Percentiles rank a stretch among this genome's conserved stretches.
Conservation (phyloP, 92 coral and sea anemone genomes). For the Zoanthus solanderi region DNA sequence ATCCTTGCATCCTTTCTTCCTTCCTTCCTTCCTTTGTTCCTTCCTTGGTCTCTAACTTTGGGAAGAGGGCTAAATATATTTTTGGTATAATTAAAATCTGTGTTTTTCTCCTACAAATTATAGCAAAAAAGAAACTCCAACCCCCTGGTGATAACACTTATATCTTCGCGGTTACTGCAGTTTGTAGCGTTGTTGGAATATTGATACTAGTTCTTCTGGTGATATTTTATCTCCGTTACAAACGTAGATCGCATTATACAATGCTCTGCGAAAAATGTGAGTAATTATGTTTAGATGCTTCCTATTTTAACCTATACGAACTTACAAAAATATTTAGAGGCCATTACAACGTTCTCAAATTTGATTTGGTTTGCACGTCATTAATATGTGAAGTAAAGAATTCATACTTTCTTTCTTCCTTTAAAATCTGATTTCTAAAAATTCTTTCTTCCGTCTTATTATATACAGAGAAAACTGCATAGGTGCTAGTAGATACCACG, state of each 20-base stretch:
- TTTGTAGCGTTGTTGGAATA: not conserved
- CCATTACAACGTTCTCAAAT: too few relatives aligned
- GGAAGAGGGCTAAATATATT: too few relatives aligned
- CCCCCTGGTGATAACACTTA: not conserved
- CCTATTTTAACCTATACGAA: not conserved
- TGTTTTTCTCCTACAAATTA: not conserved
- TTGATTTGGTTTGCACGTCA: too few relatives aligned
- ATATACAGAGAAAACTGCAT: not conserved
- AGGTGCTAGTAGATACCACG: not conserved
- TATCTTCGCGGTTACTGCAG: not conserved
- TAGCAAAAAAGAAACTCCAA: not conserved
- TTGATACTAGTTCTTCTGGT: constrained; percentile 1
- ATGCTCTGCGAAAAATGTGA: constrained; percentile 28
- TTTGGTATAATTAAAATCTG: not conserved
- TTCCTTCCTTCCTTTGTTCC: too few relatives aligned
- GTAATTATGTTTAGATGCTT: not conserved
- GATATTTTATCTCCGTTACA: not conserved
- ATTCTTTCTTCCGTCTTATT: not conserved
- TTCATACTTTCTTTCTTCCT: not conserved
- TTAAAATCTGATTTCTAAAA: too few relatives aligned
- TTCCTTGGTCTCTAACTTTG: too few relatives aligned
- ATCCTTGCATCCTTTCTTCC: too few relatives aligned
- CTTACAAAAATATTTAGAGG: not conserved
- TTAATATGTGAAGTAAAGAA: not conserved
- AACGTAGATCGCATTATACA: constrained; percentile 7